Base-by-base conservation (phyloP, 2,888 invertebrate species). In the Leistus spinibarbis region DNA sequence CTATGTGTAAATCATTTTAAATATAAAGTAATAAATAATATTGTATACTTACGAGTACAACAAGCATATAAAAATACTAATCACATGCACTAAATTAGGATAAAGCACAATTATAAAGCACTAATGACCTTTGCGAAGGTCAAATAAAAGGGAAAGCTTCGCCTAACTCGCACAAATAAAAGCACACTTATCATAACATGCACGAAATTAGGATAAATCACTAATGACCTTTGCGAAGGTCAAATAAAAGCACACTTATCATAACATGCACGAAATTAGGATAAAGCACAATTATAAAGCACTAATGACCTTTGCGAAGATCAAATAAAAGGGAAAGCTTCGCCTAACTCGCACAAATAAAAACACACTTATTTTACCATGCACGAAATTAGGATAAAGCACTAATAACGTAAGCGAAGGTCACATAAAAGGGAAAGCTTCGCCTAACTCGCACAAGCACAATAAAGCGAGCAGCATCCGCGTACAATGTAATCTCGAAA, bases 1-100 rank as follows among this genome's bases (percentile, higher is more conserved):
- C 84, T 84, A 80, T 57, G 80, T 16, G 81, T 80, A n/a, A 77
- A 56, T 19, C 4, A 56, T n/a, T 56, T 56, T 54, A 3, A 19
- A n/a, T 0, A 13, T 19, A 56, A 19, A 10, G 1, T 5, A 56
- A n/a, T 1, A 2, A 56, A 10, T 13, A 16, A 19, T 4, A 19
- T 3, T 2, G 3, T 9, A 56, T 53, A 53, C 10, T 53, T 53
- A 9, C 7, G 53, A 53, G 10, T 9, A 10, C 53, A 53, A 9
- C 10, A 53, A 53, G 10, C 7, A 10, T 53, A 53, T 10, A 9
- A 53, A 9, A 7, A 53, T 53, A 53, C 7, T 53, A 53, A 53
- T 53, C 7, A 53, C 7, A 53, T 53, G 10, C 7, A 53, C 53
- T 9, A 53, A 9, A 9, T 53, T 53, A 40, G 40, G 7, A 1